phyloP scores from a whole-genome alignment of 2,113 vertebrate genomes.

The Microcebus murinus region DNA sequence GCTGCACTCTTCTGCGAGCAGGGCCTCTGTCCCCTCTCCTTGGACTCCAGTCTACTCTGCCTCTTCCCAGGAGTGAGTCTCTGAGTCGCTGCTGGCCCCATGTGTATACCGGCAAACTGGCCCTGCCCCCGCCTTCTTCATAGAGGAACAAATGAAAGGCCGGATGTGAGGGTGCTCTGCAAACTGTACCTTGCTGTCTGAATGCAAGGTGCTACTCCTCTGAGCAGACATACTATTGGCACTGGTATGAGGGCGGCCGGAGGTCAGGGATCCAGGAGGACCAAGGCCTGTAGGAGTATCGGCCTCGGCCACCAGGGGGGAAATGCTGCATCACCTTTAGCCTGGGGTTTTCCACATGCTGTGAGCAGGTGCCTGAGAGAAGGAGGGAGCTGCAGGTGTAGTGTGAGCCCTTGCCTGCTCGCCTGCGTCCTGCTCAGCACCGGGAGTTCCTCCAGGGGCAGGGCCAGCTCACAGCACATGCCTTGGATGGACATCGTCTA shows the following conservation, averaged over 20 bases:
- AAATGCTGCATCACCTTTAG: not conserved
- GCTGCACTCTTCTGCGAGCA: not conserved
- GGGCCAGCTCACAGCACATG: not conserved
- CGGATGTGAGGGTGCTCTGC: not conserved
- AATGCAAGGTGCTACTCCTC: not conserved
- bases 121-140: not conserved
- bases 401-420: not conserved
- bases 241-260: not conserved
- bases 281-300: not conserved
- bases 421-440: not conserved
- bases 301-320: slow-evolving; percentile 32
- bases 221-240: rapidly evolving
- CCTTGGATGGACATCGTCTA: too few relatives aligned
- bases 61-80: not conserved
- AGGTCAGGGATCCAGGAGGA: not conserved
- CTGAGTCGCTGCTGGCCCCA: not conserved
- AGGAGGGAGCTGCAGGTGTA: not conserved
- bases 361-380: not conserved
- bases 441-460: not conserved
- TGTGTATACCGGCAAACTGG: not conserved
- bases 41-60: not conserved
- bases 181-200: not conserved
- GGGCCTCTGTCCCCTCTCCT: not conserved
- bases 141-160: not conserved
- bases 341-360: slow-evolving; percentile 11